phyloP scores from a whole-genome alignment of 1,140 invertebrate species.

The Oppia nitens region DNA sequence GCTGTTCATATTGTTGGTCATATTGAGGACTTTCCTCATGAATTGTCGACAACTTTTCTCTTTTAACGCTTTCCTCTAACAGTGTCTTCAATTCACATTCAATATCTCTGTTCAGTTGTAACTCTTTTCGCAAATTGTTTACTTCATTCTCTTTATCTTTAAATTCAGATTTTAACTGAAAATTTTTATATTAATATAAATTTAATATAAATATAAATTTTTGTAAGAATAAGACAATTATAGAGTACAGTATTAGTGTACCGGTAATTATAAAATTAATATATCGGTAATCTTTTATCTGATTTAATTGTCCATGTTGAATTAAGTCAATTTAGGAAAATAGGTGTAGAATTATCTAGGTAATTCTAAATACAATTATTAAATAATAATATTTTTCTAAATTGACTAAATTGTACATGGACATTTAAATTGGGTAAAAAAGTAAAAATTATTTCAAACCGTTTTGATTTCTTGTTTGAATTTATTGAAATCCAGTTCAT shows the following conservation, averaged over 20 bases:
- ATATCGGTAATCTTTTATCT: too few species aligned
- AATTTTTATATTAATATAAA: background rate
- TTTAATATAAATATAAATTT: too few species aligned
- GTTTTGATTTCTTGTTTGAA: background rate
- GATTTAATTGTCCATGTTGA: too few species aligned
- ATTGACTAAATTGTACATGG: too few species aligned
- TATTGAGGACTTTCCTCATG: background rate
- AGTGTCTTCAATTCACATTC: background rate
- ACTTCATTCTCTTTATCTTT: background rate
- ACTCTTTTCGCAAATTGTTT: background rate
- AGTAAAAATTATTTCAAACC: background rate
- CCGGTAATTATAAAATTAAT: too few species aligned
- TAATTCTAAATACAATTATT: too few species aligned
- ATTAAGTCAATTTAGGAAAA: too few species aligned
- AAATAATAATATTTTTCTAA: too few species aligned
- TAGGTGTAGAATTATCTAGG: too few species aligned
- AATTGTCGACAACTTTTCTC: background rate
- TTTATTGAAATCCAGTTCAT: background rate
- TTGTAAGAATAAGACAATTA: too few species aligned
- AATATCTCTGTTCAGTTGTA: background rate
- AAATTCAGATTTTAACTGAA: background rate
- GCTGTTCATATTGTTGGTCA: background rate
- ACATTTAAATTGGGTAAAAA: too few species aligned
- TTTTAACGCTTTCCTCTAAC: background rate
- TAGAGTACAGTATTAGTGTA: too few species aligned